Evolutionary conservation across 2,888 invertebrate species (phyloP), one percentile per base, ranked within the genome.

Genomic region (Epistrophe grossulariae): DNA sequence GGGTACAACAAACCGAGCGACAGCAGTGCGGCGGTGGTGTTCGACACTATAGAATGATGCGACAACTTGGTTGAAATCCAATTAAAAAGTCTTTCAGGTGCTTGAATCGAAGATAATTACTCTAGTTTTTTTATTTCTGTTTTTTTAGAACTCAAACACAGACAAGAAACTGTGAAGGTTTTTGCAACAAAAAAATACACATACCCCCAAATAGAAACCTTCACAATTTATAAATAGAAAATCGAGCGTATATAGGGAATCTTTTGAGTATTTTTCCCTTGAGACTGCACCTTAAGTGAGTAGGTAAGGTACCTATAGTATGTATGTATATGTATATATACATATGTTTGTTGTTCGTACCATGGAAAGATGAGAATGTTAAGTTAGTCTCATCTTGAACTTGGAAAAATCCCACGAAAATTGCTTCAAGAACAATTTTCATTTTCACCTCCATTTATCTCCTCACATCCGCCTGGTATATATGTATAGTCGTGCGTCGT

Each of bases 51-150:
- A 71, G 59, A 52, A 79, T 87, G 87, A 74, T 76, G 83, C 83
- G 87, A 83, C 87, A 87, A 87, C 79, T 87, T 76, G 77, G 88
- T 78, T 70, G 77, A 71, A 88, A 88, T 89, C 89, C 89, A 89
- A 89, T 89, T 89, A 89, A 89, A 89, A 89, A 88, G 88, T 83
- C 83, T 89, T 88, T 89, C 88, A 88, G 84, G 82, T 82, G 80
- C 88, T 88, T 66, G 72, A 88, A 84, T 85, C 82, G 88, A 88
- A 84, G 89, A 88, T 88, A 89, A 89, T 89, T 89, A 89, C 89
- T 84, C 77, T 71, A 77, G 70, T 79, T 88, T 80, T 88, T 38
- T 50, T 31, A n/a, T 57, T 43, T 59, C 24, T 45, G 45, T 17
- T 11, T 31, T 48, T 48, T 31, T n/a, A 2, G 19, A 74, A 60